Base-by-base conservation (phyloP, 2,797 vertebrate genomes). In the Xenopus petersii region DNA sequence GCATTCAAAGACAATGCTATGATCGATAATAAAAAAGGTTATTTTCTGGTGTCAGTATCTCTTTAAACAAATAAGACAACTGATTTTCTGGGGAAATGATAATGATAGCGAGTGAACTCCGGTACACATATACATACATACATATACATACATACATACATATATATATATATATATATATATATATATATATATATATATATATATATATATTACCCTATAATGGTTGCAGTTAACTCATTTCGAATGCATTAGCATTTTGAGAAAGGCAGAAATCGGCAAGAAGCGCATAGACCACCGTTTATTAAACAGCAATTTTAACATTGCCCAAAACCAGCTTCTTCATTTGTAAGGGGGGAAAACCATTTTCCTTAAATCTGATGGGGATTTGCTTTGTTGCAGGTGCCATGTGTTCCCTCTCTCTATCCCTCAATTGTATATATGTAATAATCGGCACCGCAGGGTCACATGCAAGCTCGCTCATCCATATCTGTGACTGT, bases 401-500 rank as follows among this genome's bases (percentile, higher is more conserved):
- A 11, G 63, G 75, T n/a, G 63, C 56, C 75, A 67, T 61, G 63
- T 77, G 69, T 49, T 17, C 54, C 26, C 67, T 65, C 16, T 21
- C 67, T 65, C 16, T 6, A 48, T 48, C 46, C 5, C 11, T 48
- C 46, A n/a, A n/a, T n/a, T n/a, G n/a, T n/a, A n/a, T n/a, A n/a
- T n/a, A n/a, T 10, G 21, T 21, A 67, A 77, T 67, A 51, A 46
- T 62, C 46, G 62, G 30, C 21, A 69, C 75, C 71, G 16, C n/a
- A 46, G 62, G 68, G 74, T 48, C 48, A 36, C 58, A 47, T 24
- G 36, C 26, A 71, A 72, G 56, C 63, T 56, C 69, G 47, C 21
- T 77, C 75, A 67, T 71, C 68, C 75, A n/a, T 71, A 71, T 61
- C 69, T 21, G 47, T 71, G 56, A 36, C 63, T 8, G 47, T 24